These are phyloP conservation scores for Cossypha niveicapilla DNA, from an alignment of 2,797 vertebrate species.

Conservation along the genomic window DNA sequence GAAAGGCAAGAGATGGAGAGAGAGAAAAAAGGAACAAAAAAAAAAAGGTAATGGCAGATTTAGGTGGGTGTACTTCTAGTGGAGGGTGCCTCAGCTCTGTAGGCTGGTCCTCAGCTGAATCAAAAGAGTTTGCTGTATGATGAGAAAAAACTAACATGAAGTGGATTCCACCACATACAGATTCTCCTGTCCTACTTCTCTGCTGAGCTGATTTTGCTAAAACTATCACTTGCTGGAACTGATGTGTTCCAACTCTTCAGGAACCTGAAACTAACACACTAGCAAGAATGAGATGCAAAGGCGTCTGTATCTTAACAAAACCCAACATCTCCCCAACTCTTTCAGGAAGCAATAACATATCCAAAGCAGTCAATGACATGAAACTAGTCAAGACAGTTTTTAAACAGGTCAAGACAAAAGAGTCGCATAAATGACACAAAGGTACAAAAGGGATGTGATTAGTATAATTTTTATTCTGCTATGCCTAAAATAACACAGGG, in stretches of 20 bases:
- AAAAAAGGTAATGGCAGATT: not conserved
- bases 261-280: not conserved
- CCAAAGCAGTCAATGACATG: not conserved
- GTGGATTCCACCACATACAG: not conserved
- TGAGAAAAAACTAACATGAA: not conserved
- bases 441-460: not conserved
- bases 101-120: not conserved
- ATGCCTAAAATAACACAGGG: not conserved
- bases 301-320: not conserved
- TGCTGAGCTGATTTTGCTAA: not conserved
- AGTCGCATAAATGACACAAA: not conserved
- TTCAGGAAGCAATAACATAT: not conserved
- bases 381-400: not conserved
- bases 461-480: not conserved
- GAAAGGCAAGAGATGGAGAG: not conserved
- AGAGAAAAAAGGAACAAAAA: not conserved
- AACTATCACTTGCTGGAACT: not conserved
- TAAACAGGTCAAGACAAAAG: not conserved
- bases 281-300: not conserved
- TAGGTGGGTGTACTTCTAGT: not conserved
- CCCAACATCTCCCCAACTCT: not conserved
- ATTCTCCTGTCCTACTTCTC: not conserved
- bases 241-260: not conserved
- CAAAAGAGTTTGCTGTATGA: not conserved
- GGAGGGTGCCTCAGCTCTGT: not conserved